Evolutionary conservation across 2,888 invertebrate genomes (phyloP).

Genomic region (Stramonita haemastoma): DNA sequence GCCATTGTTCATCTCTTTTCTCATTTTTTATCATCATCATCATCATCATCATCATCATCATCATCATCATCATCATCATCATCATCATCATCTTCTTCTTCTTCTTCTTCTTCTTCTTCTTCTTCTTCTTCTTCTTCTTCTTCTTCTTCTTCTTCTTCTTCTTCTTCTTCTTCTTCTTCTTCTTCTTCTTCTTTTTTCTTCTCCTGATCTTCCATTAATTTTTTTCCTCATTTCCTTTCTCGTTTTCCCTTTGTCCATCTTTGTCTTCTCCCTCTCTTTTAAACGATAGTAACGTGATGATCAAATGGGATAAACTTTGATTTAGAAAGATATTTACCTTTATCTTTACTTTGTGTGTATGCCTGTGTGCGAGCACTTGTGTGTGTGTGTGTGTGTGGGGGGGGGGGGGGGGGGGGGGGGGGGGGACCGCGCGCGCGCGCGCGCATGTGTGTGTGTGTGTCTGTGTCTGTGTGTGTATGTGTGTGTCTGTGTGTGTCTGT

Average conservation of each 20-base stretch:
- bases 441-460: neutral
- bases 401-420: too few relatives aligned
- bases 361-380: neutral
- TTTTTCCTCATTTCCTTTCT: too few relatives aligned
- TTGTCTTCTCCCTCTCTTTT: neutral
- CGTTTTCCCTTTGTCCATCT: neutral
- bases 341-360: neutral
- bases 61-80: conserved; percentile 24
- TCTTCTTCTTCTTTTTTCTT: neutral
- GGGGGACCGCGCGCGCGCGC: neutral
- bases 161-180: neutral
- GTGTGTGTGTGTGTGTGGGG: neutral
- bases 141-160: neutral
- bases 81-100: neutral
- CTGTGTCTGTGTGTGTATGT: neutral
- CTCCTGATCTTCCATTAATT: too few relatives aligned
- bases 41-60: conserved; percentile 15
- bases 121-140: too few relatives aligned
- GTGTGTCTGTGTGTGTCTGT: neutral
- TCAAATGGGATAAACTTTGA: too few relatives aligned
- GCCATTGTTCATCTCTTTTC: neutral
- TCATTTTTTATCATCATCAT: neutral
- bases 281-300: neutral
- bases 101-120: too few relatives aligned
- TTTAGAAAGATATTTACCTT: too few relatives aligned